Evolutionary conservation across 2,113 vertebrate species (phyloP).

Genomic region (Cygnus buccinator): DNA sequence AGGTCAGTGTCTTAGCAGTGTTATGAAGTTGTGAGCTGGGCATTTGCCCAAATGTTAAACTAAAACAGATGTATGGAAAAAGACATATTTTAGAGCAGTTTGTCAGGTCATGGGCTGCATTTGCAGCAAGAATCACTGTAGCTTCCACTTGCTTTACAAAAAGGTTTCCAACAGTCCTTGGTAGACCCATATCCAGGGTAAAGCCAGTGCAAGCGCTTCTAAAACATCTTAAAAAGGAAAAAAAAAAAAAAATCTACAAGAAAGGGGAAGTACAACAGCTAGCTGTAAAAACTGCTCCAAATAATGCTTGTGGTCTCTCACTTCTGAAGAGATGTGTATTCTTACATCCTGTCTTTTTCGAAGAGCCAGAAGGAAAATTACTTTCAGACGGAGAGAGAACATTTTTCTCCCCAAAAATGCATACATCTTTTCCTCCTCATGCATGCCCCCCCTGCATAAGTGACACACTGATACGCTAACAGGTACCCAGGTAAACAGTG

Average conservation of each 20-base stretch:
- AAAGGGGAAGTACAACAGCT: background rate
- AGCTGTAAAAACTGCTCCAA: background rate
- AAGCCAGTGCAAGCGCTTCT: background rate
- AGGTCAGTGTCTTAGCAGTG: background rate
- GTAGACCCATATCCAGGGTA: background rate
- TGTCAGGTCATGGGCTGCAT: background rate
- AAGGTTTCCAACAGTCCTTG: background rate
- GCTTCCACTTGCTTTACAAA: background rate
- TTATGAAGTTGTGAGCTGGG: background rate
- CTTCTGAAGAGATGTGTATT: background rate
- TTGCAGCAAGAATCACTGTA: background rate
- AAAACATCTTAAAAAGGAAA: background rate
- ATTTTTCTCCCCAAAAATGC: background rate
- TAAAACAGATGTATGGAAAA: background rate
- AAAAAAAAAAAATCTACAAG: background rate
- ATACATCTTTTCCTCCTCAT: rapidly evolving
- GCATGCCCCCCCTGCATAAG: background rate
- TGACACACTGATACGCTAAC: too few species aligned
- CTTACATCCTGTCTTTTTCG: background rate
- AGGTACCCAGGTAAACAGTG: background rate
- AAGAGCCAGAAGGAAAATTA: background rate
- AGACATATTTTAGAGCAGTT: background rate
- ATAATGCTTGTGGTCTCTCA: background rate
- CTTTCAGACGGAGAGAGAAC: background rate
- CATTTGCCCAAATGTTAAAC: background rate